Percentiles rank a stretch among this genome's conserved stretches.
phyloP scores from a whole-genome alignment of 2,888 invertebrate species.

The Sclerodermus sp. region DNA sequence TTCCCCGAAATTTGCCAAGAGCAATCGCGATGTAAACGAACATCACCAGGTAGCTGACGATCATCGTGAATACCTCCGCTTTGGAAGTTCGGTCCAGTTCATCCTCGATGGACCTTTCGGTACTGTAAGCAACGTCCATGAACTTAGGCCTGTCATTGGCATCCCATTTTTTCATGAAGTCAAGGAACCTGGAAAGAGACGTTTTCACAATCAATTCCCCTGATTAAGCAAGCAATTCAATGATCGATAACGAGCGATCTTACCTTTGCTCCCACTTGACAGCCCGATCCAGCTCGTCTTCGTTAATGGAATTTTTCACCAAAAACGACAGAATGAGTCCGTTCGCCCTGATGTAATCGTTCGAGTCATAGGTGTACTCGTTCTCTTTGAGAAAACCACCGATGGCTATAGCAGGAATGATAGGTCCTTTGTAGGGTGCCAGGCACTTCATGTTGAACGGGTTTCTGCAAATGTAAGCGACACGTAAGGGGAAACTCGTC shows the following conservation, averaged over 20 bases:
- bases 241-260: constrained; percentile 8
- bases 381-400: constrained; percentile 71
- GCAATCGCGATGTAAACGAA: constrained; percentile 87
- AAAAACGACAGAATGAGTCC: constrained; percentile 79
- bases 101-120: constrained; percentile 89
- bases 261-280: constrained; percentile 75
- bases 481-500: constrained; percentile 9
- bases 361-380: constrained; percentile 58
- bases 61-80: constrained; percentile 81
- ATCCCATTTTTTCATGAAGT: constrained; percentile 66
- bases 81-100: constrained; percentile 85
- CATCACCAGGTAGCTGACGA: constrained; percentile 90
- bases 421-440: constrained; percentile 84
- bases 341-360: constrained; percentile 65
- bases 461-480: constrained; percentile 54
- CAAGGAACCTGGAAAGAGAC: constrained; percentile 59
- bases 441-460: constrained; percentile 69
- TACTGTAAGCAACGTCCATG: constrained; percentile 73
- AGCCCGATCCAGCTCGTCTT: constrained; percentile 63
- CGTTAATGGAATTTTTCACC: constrained; percentile 70
- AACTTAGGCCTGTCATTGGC: constrained; percentile 61
- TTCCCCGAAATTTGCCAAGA: constrained; percentile 64
- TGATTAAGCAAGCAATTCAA: not conserved
- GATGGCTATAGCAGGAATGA: constrained; percentile 80
- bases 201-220: not conserved